A percentile compares a stretch with the other conserved stretches of the same genome.
Evolutionary conservation across 2,113 vertebrate species (phyloP).

Genomic region (Percopsis transmontana): DNA sequence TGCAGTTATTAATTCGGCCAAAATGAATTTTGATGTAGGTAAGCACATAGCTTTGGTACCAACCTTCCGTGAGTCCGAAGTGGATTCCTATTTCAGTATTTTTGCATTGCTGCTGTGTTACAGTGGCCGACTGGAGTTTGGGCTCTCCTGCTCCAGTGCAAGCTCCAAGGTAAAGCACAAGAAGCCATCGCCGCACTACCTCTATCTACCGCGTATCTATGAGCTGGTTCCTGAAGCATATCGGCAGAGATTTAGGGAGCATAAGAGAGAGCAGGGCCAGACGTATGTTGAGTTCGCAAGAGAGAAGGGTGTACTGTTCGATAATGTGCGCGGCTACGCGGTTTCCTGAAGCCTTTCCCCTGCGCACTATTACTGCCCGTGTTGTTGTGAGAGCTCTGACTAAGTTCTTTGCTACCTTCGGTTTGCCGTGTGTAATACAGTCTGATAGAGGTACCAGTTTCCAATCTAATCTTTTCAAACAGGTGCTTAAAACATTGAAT

Average conservation of each 20-base stretch:
- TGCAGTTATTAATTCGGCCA: background rate
- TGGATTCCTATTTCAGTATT: background rate
- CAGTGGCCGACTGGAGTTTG: too few relatives aligned
- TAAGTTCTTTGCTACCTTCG: slow-evolving; percentile 7
- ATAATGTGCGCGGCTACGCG: background rate
- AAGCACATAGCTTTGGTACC: too few relatives aligned
- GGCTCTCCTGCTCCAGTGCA: too few relatives aligned
- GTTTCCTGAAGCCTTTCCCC: slow-evolving; percentile 2
- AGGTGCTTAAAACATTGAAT: background rate
- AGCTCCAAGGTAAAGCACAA: too few relatives aligned
- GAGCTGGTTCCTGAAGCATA: too few relatives aligned
- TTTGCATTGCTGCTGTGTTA: background rate
- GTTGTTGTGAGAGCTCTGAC: background rate
- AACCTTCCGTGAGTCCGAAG: too few relatives aligned
- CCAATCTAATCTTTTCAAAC: background rate
- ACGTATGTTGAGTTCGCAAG: too few relatives aligned
- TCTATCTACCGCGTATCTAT: background rate
- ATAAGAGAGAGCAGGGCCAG: background rate
- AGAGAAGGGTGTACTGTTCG: too few relatives aligned
- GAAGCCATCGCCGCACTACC: background rate
- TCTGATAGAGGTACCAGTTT: background rate
- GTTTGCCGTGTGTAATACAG: background rate
- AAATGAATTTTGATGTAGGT: background rate
- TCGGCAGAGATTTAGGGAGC: background rate
- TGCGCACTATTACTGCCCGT: background rate